Percentiles rank a stretch among this genome's conserved stretches.
These are phyloP conservation scores for Siphamia tubifer DNA, from an alignment of 2,113 vertebrate genomes.

Conservation along the genomic window DNA sequence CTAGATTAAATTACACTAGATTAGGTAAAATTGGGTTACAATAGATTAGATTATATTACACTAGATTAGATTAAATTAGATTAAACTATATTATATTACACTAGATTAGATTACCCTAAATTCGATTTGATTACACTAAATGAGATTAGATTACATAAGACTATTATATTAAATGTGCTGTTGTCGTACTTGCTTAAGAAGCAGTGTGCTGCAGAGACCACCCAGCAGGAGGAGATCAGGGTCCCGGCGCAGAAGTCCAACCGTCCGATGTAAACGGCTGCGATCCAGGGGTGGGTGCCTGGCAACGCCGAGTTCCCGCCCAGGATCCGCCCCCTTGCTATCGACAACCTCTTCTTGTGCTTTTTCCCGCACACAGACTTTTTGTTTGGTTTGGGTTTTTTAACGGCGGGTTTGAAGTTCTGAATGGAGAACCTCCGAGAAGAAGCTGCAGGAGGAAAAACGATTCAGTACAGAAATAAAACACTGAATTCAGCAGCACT, in stretches of 20 bases:
- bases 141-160: too few relatives aligned
- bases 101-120: too few relatives aligned
- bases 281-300: slow-evolving; percentile 93
- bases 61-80: too few relatives aligned
- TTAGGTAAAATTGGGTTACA: too few relatives aligned
- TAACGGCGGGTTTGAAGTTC: neutral
- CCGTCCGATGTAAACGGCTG: slow-evolving; percentile 86
- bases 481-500: too few relatives aligned
- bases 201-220: slow-evolving; percentile 92
- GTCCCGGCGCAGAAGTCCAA: slow-evolving; percentile 87
- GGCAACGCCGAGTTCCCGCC: slow-evolving; percentile 85
- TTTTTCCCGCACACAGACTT: slow-evolving; percentile 81
- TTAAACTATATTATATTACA: too few relatives aligned
- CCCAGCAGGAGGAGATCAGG: slow-evolving; percentile 91
- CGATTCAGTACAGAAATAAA: neutral
- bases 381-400: neutral
- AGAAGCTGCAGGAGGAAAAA: slow-evolving; percentile 29
- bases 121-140: too few relatives aligned
- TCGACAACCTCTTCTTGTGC: slow-evolving; percentile 83
- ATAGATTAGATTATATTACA: too few relatives aligned
- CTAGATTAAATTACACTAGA: too few relatives aligned
- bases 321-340: slow-evolving; percentile 82
- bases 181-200: slow-evolving; percentile 86
- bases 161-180: too few relatives aligned
- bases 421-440: neutral